These are phyloP conservation scores for Mobula hypostoma DNA, from an alignment of 2,113 vertebrate species.

Conservation along the genomic window DNA sequence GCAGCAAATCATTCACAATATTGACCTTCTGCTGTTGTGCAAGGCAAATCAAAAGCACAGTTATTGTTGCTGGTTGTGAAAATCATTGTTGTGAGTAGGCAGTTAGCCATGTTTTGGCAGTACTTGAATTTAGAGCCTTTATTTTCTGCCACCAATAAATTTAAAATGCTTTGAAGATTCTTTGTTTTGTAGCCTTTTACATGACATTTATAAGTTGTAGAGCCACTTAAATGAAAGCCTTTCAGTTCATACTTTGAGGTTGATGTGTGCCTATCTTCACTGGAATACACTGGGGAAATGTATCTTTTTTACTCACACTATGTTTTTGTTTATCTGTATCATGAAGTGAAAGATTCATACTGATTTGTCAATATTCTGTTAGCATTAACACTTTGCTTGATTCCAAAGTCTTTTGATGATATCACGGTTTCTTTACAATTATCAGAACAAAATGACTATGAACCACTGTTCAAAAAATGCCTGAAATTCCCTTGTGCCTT, in stretches of 20 bases:
- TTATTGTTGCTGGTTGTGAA: too few relatives aligned
- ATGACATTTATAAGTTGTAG: not conserved
- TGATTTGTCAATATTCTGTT: not conserved
- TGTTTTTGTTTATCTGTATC: not conserved
- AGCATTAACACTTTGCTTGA: not conserved
- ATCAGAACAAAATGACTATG: not conserved
- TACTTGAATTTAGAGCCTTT: not conserved
- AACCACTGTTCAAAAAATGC: not conserved
- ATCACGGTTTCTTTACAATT: not conserved
- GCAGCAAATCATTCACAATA: too few relatives aligned
- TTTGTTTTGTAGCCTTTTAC: not conserved
- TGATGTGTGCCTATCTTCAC: too few relatives aligned
- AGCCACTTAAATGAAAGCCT: not conserved
- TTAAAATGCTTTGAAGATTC: not conserved
- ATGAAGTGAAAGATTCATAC: not conserved
- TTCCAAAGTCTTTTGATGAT: not conserved
- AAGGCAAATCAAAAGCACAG: too few relatives aligned
- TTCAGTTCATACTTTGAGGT: not conserved
- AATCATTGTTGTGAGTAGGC: too few relatives aligned
- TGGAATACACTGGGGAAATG: too few relatives aligned
- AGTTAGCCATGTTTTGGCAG: too few relatives aligned
- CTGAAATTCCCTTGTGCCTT: not conserved
- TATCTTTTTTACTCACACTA: not conserved
- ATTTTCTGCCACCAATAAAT: not conserved
- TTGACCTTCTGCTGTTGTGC: too few relatives aligned